Evolutionary conservation across 2,797 vertebrate genomes (phyloP), one percentile per base, ranked within the genome.

Genomic region (Phrynocephalus vlangalii): DNA sequence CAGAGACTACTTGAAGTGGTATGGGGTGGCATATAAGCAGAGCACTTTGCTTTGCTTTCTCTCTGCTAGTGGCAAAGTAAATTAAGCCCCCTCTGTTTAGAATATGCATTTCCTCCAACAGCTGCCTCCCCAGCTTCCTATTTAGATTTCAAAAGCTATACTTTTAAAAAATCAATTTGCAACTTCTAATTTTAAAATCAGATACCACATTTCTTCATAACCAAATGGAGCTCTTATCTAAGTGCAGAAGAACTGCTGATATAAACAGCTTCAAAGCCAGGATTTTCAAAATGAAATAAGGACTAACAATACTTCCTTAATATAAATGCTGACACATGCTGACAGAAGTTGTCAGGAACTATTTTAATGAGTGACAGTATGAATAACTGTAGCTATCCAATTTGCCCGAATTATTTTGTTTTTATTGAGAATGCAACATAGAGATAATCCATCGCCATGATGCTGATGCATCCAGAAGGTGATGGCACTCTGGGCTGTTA

Each of bases 181-280:
- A 20, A 63, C 60, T 63, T 82, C 76, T 86, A 88, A 88, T 91
- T 92, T 63, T 87, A 87, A 86, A 95, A 91, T 79, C 91, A 88
- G 85, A 92, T 94, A 88, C 86, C 87, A 88, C 93, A 93, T 83
- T 92, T 83, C 86, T 92, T 94, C 95, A 94, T 63, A 94, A 84
- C 48, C 79, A 88, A 38, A 87, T 94, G 80, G 56, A 91, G 95
- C 73, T 87, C 89, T 91, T 92, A 87, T 84, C 78, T 80, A 77
- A 92, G 89, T 84, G 92, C 85, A 92, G 76, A 50, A 56, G 90
- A 95, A 92, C n/a, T 90, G 90, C 94, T 91, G 91, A 91, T 88
- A 94, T 72, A 84, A 94, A 92, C 80, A 91, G 82, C 82, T 95
- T 84, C 91, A 94, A 96, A 95, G 92, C 82, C 38, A 95, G 92